phyloP scores from a whole-genome alignment of 2,797 vertebrate genomes.

The Threskiornis aethiopicus region DNA sequence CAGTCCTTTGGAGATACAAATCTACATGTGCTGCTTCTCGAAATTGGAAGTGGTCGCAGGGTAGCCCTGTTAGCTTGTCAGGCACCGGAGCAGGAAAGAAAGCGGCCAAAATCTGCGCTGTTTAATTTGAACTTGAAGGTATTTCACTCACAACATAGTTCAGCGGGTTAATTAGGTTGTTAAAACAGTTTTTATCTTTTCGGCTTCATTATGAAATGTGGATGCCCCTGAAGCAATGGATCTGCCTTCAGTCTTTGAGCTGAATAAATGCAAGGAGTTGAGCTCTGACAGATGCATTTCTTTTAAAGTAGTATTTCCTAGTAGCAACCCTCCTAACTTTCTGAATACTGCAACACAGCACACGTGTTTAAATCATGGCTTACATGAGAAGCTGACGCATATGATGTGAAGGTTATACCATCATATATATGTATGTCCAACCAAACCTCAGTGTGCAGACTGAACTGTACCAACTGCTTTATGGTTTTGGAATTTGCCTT shows the following conservation, averaged over 20 bases:
- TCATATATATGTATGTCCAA: not conserved
- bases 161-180: not conserved
- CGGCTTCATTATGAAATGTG: not conserved
- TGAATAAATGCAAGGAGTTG: not conserved
- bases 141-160: not conserved
- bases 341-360: not conserved
- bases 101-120: rapidly evolving
- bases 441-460: not conserved
- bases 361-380: not conserved
- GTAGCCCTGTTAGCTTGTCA: not conserved
- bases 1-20: not conserved
- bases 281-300: not conserved
- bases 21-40: not conserved
- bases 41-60: not conserved
- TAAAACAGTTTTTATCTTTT: not conserved
- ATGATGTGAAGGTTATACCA: not conserved
- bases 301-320: not conserved
- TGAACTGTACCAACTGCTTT: not conserved
- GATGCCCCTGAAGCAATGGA: not conserved
- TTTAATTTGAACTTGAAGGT: not conserved
- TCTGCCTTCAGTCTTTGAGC: not conserved
- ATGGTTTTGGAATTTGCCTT: not conserved
- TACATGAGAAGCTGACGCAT: not conserved
- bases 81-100: not conserved
- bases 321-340: not conserved